phyloP scores from a whole-genome alignment of 2,113 vertebrate genomes.

The Heliornis fulica region DNA sequence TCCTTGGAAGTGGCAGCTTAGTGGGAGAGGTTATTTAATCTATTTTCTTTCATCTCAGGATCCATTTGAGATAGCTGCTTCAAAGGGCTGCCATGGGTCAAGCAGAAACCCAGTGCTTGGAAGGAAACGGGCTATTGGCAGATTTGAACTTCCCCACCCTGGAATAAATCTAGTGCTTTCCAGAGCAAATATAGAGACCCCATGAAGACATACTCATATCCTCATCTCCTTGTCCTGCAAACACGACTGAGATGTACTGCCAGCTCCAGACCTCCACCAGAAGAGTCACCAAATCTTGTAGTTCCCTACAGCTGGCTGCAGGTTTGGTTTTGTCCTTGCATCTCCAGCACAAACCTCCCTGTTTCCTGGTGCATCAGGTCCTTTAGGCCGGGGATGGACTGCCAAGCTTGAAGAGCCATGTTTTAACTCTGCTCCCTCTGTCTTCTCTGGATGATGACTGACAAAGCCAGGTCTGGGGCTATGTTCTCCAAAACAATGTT shows the following conservation, averaged over 20 bases:
- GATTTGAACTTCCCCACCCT: neutral
- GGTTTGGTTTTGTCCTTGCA: neutral
- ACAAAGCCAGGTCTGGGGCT: neutral
- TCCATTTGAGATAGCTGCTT: neutral
- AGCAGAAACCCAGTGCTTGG: neutral
- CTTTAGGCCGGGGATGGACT: neutral
- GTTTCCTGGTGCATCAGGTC: neutral
- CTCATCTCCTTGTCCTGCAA: neutral
- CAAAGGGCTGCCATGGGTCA: neutral
- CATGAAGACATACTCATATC: neutral
- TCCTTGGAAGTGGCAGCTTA: neutral
- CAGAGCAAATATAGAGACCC: neutral
- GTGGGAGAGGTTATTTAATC: neutral
- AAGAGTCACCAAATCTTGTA: neutral
- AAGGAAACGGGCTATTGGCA: neutral
- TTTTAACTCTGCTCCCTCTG: neutral
- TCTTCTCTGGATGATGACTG: neutral
- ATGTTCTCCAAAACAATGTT: neutral
- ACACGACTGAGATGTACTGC: neutral
- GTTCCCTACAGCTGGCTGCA: neutral
- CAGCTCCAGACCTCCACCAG: neutral
- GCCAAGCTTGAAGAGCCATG: neutral
- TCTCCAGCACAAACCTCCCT: neutral
- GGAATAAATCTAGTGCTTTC: neutral
- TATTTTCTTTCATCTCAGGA: neutral